Base-by-base conservation (phyloP, 2,797 vertebrate species). In the Iguana delicatissima region DNA sequence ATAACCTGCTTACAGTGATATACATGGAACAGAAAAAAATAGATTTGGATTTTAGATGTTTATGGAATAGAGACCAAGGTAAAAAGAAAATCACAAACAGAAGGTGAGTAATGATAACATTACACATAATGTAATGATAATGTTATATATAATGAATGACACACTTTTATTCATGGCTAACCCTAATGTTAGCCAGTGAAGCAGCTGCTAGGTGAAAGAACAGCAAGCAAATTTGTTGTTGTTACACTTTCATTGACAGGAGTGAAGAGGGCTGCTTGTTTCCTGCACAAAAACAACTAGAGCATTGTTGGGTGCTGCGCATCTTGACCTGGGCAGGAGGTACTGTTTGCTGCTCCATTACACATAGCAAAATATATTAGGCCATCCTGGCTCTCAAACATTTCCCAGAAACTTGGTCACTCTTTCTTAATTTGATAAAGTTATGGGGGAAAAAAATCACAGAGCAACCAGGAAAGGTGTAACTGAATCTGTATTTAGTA, bases 21-120 rank as follows among this genome's bases (percentile, higher is more conserved):
- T 67, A 35, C 13, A 6, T 42, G 22, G 18, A 76, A 79, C 18
- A 79, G 24, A 24, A 46, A 88, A 90, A 35, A 72, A 52, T 74
- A 87, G 83, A 6, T 67, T 93, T 89, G 92, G 84, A 76, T 79
- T 59, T 2, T n/a, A 57, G 13, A 26, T 14, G 12, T 38, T 26
- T 26, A 38, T 24, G 18, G 13, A 84, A 24, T 18, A 67, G 26
- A 16, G 46, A 81, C n/a, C 29, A 55, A 46, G 26, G 13, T 10
- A 8, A 7, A 14, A 13, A 42, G 42, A 42, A 59, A 38, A 14
- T 8, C 35, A 62, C 7, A 82, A 57, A 81, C 50, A 55, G 38
- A 80, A 52, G 50, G 26, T 7, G 16, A 59, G 59, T 59, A 59
- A 59, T 59, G 59, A 59, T 14, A 52, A 52, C 10, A 1, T 13